These are phyloP conservation scores for Sakesphorus luctuosus DNA, from an alignment of 2,113 vertebrate genomes.

Conservation along the genomic window DNA sequence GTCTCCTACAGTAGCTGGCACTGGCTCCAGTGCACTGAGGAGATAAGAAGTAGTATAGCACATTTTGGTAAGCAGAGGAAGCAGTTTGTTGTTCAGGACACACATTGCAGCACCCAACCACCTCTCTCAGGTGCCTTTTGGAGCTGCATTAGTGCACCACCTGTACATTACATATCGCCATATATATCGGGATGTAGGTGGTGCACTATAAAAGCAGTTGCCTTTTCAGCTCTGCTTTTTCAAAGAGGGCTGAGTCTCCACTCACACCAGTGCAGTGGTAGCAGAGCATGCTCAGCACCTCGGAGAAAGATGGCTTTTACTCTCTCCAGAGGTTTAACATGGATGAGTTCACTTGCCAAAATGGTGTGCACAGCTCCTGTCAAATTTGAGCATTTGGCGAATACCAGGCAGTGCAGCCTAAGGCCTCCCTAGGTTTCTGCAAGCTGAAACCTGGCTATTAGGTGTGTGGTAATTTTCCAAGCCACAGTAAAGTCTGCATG, in stretches of 20 bases:
- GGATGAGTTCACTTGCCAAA: background rate
- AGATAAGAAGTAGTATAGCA: background rate
- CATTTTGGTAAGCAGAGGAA: background rate
- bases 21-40: background rate
- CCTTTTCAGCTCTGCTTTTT: background rate
- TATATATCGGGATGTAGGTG: background rate
- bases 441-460: background rate
- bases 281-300: background rate
- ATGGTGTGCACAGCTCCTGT: background rate
- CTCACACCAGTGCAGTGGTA: background rate
- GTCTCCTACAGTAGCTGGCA: background rate
- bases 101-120: background rate
- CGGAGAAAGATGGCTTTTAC: background rate
- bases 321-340: accelerated
- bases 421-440: background rate
- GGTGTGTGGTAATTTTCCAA: background rate
- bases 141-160: background rate
- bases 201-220: background rate
- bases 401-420: background rate
- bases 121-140: background rate
- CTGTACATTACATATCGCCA: background rate
- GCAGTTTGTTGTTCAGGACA: background rate
- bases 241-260: background rate
- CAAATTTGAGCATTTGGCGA: background rate
- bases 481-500: background rate